Evolutionary conservation across 2,113 vertebrate species (phyloP).

Genomic region (Dunckerocampus dactyliophorus): DNA sequence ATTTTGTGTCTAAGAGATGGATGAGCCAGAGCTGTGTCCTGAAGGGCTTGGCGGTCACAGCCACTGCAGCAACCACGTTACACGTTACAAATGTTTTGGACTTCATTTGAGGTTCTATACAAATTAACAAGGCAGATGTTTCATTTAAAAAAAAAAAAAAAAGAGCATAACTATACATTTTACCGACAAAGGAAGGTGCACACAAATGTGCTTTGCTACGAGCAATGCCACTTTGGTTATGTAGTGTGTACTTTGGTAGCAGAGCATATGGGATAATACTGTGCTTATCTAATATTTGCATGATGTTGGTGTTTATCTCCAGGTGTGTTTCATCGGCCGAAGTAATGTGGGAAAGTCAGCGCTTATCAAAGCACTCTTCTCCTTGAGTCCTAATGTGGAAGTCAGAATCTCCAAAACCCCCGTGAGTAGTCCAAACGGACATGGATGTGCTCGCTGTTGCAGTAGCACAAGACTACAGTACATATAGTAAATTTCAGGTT

Average conservation of each 20-base stretch:
- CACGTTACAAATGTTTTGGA: too few species aligned
- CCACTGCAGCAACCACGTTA: too few species aligned
- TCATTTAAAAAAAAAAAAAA: too few species aligned
- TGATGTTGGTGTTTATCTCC: conserved; percentile 13
- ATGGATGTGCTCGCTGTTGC: not conserved
- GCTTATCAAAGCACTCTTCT: conserved; percentile 86
- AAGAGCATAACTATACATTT: too few species aligned
- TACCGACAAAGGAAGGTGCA: too few species aligned
- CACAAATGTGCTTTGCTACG: too few species aligned
- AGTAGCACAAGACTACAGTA: too few species aligned
- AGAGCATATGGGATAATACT: not conserved
- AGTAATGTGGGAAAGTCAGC: conserved; percentile 97
- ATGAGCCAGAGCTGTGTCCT: conserved; percentile 18
- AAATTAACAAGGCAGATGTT: too few species aligned
- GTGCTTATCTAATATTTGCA: not conserved
- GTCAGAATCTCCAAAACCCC: conserved; percentile 90
- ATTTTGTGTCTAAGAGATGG: conserved; percentile 28
- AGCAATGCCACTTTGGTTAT: too few species aligned
- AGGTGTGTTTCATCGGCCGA: conserved; percentile 95
- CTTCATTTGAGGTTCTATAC: too few species aligned
- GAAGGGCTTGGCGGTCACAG: conserved; percentile 1
- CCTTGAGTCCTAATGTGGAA: conserved; percentile 85
- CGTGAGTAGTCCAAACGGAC: conserved; percentile 68
- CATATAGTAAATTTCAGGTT: too few species aligned
- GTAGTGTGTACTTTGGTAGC: too few species aligned